Base-by-base conservation (phyloP, 2,797 vertebrate genomes). In the Ataeniobius toweri region DNA sequence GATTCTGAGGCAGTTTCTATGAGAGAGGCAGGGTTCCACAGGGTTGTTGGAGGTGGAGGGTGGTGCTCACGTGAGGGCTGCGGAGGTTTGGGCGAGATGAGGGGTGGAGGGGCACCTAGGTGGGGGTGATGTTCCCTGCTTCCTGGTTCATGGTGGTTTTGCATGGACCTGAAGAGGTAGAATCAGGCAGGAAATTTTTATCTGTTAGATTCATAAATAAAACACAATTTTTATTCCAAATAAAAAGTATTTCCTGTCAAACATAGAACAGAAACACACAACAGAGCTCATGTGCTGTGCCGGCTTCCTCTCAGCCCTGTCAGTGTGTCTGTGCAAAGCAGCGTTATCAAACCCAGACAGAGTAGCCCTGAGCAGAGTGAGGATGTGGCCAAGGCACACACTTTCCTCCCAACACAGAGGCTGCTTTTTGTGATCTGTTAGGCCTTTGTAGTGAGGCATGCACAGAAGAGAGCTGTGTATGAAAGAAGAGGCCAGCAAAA, bases 71-170 rank as follows among this genome's bases (percentile, higher is more conserved):
- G 94, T 48, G 78, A 88, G 51, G 94, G 96, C 83, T 95, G 97
- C 81, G 96, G 96, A n/a, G 96, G 96, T 74, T 99, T 99, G 13
- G 98, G 98, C 0, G 98, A 99, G 91, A 99, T 98, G 90, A 98
- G 98, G 0, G 98, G 98, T 0, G 98, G 98, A 2, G 98, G 98
- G 8, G 97, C 98, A 0, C 98, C 97, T 3, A 99, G 96, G 89
- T 97, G 98, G 84, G 96, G 95, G 10, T 96, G 95, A 3, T 95
- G 89, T 44, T 99, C 98, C 6, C 97, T 94, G 80, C 92, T 77
- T 77, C 95, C 94, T 78, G 94, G 83, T 61, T 99, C 98, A 0
- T 96, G 97, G 82, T 97, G 97, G 92, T 93, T 97, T 41, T 95
- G 92, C 84, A 96, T 93, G 0, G 93, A 92, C 94, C 98, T 99